Evolutionary conservation across 2,797 vertebrate species (phyloP).

Genomic region (Pelochelys cantorii): DNA sequence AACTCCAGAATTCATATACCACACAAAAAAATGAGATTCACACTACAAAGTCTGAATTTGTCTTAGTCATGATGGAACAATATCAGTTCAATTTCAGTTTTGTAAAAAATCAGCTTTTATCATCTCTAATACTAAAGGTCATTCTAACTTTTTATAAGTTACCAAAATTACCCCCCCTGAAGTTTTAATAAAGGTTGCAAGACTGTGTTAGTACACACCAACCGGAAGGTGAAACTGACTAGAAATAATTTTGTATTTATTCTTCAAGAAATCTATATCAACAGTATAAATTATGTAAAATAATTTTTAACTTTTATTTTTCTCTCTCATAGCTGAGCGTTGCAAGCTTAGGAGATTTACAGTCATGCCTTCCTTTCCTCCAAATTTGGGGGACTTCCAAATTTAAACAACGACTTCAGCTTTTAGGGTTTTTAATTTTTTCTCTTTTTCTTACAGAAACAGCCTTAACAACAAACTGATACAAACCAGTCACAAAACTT

Average conservation of each 20-base stretch:
- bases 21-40: neutral
- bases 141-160: neutral
- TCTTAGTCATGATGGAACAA: neutral
- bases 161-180: neutral
- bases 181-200: neutral
- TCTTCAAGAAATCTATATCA: neutral
- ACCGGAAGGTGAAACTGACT: neutral
- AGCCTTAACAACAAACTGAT: neutral
- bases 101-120: neutral
- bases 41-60: neutral
- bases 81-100: neutral
- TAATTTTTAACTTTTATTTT: neutral
- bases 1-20: neutral
- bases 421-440: neutral
- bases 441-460: neutral
- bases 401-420: neutral
- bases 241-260: neutral
- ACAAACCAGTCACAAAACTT: neutral
- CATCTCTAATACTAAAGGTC: neutral
- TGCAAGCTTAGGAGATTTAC: neutral
- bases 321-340: neutral
- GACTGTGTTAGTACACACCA: neutral
- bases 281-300: neutral
- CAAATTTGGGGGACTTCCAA: neutral
- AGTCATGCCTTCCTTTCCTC: neutral